Conservation (phyloP, 92 coral and sea anemone species). For the Blastomussa wellsi region DNA sequence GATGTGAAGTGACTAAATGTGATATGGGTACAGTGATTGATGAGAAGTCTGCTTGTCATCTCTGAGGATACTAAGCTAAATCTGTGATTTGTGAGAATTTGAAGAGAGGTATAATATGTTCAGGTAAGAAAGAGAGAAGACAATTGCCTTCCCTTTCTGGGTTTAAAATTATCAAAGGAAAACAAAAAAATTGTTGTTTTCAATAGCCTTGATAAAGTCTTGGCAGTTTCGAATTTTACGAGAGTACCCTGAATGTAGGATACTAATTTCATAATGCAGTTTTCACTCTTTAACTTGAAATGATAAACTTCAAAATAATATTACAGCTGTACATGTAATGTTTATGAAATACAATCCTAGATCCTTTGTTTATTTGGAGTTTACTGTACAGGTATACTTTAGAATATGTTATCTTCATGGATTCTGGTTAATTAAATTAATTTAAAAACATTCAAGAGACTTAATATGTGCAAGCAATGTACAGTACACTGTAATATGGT, state of each 20-base stretch:
- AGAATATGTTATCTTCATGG: no score
- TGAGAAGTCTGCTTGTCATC: slow-evolving; percentile 55
- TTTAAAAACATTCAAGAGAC: not conserved
- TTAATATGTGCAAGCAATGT: not conserved
- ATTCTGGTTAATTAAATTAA: not conserved
- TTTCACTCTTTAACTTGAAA: not conserved
- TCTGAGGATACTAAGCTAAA: slow-evolving; percentile 44
- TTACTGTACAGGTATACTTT: no score
- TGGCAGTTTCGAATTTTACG: not conserved
- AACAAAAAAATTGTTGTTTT: not conserved
- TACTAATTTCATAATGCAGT: not conserved
- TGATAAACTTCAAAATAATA: not conserved
- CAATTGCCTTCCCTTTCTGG: slow-evolving; percentile 29
- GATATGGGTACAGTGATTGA: slow-evolving; percentile 56
- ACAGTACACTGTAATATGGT: not conserved
- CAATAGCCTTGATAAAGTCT: not conserved
- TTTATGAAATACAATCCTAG: not conserved
- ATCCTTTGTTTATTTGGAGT: not conserved
- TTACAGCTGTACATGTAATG: no score
- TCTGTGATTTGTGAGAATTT: slow-evolving; percentile 53
- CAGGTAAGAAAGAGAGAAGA: slow-evolving; percentile 49
- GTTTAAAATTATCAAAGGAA: slow-evolving; percentile 5
- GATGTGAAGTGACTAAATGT: slow-evolving; percentile 59
- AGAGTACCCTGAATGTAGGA: not conserved
- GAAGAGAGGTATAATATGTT: slow-evolving; percentile 17